Evolutionary conservation across 1,140 invertebrate genomes (phyloP).

Genomic region (Orussus abietinus): DNA sequence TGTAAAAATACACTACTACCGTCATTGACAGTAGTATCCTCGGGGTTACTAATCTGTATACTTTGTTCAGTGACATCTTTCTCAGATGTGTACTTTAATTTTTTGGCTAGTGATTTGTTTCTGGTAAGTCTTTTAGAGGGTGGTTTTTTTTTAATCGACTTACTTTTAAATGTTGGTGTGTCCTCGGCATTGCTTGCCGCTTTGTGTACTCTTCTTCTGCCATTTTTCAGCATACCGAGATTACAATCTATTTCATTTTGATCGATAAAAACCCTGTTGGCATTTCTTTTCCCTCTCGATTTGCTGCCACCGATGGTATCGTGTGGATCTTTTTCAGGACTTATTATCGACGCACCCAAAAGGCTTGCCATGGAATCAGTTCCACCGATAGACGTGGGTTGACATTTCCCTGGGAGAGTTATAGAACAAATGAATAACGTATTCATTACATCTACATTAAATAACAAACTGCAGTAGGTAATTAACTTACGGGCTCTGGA

Average conservation of each 20-base stretch:
- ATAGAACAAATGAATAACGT: constrained; percentile 8
- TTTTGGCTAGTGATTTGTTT: too few species aligned
- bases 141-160: too few species aligned
- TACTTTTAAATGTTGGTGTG: too few species aligned
- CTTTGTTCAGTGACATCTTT: neutral
- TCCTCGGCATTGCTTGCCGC: neutral
- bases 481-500: too few species aligned
- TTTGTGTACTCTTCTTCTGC: neutral
- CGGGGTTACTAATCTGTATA: neutral
- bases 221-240: neutral
- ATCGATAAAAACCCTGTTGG: too few species aligned
- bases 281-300: constrained; percentile 5
- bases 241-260: constrained; percentile 1
- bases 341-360: neutral
- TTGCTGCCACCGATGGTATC: too few species aligned
- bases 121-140: too few species aligned
- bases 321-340: constrained; percentile 8
- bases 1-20: constrained; percentile 9
- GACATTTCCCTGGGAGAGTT: neutral
- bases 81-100: neutral
- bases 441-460: constrained; percentile 7
- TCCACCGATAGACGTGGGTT: neutral
- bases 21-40: constrained; percentile 13
- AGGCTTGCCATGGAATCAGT: constrained; percentile 1
- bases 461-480: too few species aligned